A percentile compares a stretch with the other conserved stretches of the same genome.
phyloP scores from a whole-genome alignment of 2,888 invertebrate species.

The Marasmarcha lunaedactyla region DNA sequence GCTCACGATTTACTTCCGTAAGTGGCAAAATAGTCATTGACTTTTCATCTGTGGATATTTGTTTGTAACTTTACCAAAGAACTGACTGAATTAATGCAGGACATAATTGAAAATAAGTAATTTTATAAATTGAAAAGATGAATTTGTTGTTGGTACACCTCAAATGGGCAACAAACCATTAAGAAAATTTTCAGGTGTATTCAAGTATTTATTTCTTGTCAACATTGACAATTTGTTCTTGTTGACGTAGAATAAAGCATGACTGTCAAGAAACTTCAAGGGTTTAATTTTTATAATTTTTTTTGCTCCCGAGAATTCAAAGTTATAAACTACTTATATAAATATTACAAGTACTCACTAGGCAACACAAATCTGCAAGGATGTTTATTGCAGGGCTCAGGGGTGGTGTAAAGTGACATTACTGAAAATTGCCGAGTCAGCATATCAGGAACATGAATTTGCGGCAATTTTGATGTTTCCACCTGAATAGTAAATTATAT shows the following conservation, averaged over 20 bases:
- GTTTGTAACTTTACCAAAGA: background rate
- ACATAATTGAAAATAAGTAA: too few species aligned
- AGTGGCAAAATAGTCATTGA: slow-evolving; percentile 31
- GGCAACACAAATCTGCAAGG: slow-evolving; percentile 45
- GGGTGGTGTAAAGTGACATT: slow-evolving; percentile 23
- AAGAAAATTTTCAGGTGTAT: too few species aligned
- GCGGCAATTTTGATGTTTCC: slow-evolving; percentile 28
- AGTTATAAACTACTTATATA: too few species aligned
- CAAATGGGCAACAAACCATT: too few species aligned
- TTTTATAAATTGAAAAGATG: too few species aligned
- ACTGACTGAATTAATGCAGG: background rate
- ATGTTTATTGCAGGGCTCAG: slow-evolving; percentile 45
- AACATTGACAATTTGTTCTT: too few species aligned
- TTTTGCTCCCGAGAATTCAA: too few species aligned
- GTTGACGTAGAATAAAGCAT: too few species aligned
- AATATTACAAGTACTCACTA: slow-evolving; percentile 34
- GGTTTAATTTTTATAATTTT: too few species aligned
- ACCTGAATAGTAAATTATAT: slow-evolving; percentile 26
- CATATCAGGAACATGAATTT: slow-evolving; percentile 22
- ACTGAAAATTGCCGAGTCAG: slow-evolving; percentile 23
- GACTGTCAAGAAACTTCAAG: too few species aligned
- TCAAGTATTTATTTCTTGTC: too few species aligned
- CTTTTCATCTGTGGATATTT: slow-evolving; percentile 32
- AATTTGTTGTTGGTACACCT: too few species aligned
- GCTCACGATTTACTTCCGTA: slow-evolving; percentile 32